These are phyloP conservation scores for Anguilla rostrata DNA, from an alignment of 2,113 vertebrate genomes.

Conservation along the genomic window DNA sequence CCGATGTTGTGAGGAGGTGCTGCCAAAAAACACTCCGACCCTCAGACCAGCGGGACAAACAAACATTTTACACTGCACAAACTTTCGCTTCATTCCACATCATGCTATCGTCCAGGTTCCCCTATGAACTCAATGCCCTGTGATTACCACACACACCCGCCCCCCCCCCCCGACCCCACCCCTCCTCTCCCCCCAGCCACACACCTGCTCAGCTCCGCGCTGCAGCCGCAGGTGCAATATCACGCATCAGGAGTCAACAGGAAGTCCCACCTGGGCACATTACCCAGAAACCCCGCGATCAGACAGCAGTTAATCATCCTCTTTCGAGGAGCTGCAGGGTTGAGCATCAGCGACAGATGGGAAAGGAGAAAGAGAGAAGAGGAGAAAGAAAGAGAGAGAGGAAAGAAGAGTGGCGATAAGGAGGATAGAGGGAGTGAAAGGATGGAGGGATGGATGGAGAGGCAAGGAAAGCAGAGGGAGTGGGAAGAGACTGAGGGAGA, in stretches of 20 bases:
- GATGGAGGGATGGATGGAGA: neutral
- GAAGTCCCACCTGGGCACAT: neutral
- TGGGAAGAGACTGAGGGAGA: neutral
- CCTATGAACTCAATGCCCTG: neutral
- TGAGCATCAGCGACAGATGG: too few species aligned
- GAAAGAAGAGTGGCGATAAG: neutral
- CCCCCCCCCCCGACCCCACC: too few species aligned
- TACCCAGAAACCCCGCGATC: neutral
- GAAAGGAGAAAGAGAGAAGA: neutral
- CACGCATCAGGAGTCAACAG: neutral
- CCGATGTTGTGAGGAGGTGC: neutral
- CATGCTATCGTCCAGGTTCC: neutral
- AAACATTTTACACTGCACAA: neutral
- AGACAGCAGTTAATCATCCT: neutral
- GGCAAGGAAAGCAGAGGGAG: neutral
- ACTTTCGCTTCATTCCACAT: neutral
- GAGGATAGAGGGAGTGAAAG: neutral
- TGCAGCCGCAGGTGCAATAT: neutral
- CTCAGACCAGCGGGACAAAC: neutral
- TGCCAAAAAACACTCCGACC: neutral
- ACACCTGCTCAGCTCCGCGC: neutral
- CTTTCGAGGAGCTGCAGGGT: neutral
- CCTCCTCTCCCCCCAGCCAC: neutral
- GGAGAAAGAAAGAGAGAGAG: slow-evolving; percentile 8
- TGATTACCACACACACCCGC: too few species aligned